These are phyloP conservation scores for mouse (Mus musculus) DNA, from an alignment of 2,113 vertebrate genomes.

Conservation along the genomic window GRCm39 chr16:91449501-91450000, in stretches of 20 bases:
- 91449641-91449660: no score
- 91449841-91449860: conserved; percentile 43
- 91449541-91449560: not conserved
- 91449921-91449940: not conserved
- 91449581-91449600: not conserved
- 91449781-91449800: not conserved
- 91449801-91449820: not conserved
- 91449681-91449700: not conserved
- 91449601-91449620: not conserved
- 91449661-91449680: not conserved
- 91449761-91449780: conserved; percentile 32
- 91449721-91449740: not conserved
- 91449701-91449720: not conserved
- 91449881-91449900: not conserved
- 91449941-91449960: not conserved
- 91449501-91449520: not conserved
- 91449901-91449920: conserved; percentile 39
- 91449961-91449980: not conserved
- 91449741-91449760: not conserved
- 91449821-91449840: not conserved
- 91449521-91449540: no score
- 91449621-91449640: not conserved
- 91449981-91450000: not conserved
- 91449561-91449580: not conserved
- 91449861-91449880: conserved; percentile 40